Percentiles rank a stretch among this genome's conserved stretches.
Conservation (phyloP, 2,113 vertebrate species). For the Danionella cerebrum region DNA sequence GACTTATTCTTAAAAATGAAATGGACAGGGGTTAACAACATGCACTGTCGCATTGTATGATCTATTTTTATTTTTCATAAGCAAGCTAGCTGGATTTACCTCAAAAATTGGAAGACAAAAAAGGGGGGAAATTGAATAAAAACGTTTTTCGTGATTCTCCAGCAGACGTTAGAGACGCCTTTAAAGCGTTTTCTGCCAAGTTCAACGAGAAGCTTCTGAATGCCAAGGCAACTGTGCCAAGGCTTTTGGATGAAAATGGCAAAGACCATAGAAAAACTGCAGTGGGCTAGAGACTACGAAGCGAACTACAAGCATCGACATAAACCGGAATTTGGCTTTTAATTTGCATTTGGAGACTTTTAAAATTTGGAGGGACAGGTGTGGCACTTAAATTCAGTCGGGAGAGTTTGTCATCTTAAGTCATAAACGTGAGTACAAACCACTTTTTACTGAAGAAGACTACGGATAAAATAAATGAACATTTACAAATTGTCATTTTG, state of each 20-base stretch:
- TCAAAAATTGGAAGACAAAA: too few relatives aligned
- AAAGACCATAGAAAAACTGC: constrained; percentile 19
- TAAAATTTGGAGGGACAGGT: neutral
- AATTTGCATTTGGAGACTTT: neutral
- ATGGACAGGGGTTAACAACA: too few relatives aligned
- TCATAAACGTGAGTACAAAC: neutral
- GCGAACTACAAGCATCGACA: neutral
- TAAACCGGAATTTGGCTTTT: neutral
- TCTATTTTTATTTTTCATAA: too few relatives aligned
- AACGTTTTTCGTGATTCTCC: constrained; percentile 16
- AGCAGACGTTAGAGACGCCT: constrained; percentile 36
- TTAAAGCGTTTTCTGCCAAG: constrained; percentile 44
- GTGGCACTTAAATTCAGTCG: neutral
- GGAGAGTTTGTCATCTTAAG: neutral
- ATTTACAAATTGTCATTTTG: neutral
- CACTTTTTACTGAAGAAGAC: neutral
- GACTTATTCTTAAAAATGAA: too few relatives aligned
- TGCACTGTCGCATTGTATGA: too few relatives aligned
- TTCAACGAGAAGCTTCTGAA: constrained; percentile 35
- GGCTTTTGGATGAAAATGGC: constrained; percentile 33
- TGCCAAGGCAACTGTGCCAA: constrained; percentile 39
- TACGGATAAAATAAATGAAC: neutral
- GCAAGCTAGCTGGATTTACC: too few relatives aligned
- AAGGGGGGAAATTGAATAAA: neutral
- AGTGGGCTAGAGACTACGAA: neutral